Conservation (phyloP, 2,888 invertebrate species). For the Scaptomyza polygonia region DNA sequence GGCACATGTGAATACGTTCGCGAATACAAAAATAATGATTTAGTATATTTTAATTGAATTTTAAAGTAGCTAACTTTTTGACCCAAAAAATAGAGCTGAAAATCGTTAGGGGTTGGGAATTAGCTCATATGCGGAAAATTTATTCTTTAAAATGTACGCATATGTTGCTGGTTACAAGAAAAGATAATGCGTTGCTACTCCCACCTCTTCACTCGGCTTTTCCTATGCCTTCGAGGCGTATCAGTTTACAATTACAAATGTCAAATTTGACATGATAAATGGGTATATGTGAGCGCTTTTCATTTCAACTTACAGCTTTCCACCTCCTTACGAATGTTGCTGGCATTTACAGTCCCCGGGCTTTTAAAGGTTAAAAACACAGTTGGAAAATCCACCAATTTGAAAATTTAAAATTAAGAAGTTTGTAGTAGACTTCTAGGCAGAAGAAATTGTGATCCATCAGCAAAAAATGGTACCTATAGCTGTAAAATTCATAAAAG, state of each 20-base stretch:
- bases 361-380: constrained; percentile 26
- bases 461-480: too few relatives aligned
- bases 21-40: constrained; percentile 50
- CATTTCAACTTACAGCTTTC: constrained; percentile 27
- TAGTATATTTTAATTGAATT: constrained; percentile 73
- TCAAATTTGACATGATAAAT: constrained; percentile 77
- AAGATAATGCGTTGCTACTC: constrained; percentile 42
- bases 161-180: constrained; percentile 59
- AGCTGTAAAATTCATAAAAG: too few relatives aligned
- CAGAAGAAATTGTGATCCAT: too few relatives aligned
- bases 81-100: constrained; percentile 27
- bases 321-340: constrained; percentile 34
- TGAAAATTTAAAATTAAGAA: neutral
- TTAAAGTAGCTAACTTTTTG: constrained; percentile 64
- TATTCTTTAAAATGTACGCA: constrained; percentile 66
- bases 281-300: constrained; percentile 71
- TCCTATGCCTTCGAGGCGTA: constrained; percentile 64
- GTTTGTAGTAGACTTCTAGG: too few relatives aligned
- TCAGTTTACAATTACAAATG: constrained; percentile 80
- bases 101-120: constrained; percentile 12
- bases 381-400: constrained; percentile 2
- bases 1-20: constrained; percentile 48
- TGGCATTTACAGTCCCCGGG: constrained; percentile 49
- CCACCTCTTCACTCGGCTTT: neutral
- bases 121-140: constrained; percentile 25